Base-by-base conservation (phyloP, 1,140 invertebrate species). In the Euglossa dilemma region DNA sequence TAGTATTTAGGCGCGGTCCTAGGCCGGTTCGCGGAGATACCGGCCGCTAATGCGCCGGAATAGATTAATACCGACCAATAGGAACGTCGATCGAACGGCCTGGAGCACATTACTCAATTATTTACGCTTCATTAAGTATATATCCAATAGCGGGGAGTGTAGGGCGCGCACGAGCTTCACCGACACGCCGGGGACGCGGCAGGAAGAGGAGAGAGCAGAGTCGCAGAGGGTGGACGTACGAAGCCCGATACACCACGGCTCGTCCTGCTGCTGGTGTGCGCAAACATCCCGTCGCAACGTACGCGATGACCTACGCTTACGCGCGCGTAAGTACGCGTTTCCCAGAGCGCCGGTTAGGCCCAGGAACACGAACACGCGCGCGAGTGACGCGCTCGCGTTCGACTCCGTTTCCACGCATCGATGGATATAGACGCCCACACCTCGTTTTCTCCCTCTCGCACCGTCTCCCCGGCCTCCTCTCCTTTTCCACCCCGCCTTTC, bases 41-140 rank as follows among this genome's bases (percentile, higher is more conserved):
- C 90, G 90, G 88, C 90, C 92, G 91, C 93, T 94, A 94, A 94
- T 94, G 94, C 93, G 92, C 92, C 91, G 93, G 93, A 94, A 94
- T 94, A 94, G 93, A 94, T 94, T 94, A 94, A 94, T 94, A 93
- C 92, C 93, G 92, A 94, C 94, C 93, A 94, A 94, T 94, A 93
- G 94, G 90, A 94, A 91, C 91, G 89, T 83, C 92, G 93, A 94
- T 94, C 93, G 94, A 94, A 93, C 91, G 91, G 92, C 93, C 92
- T 92, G 93, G 91, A 94, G 93, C 94, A 94, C 93, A 94, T 94
- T 94, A 94, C 94, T 94, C 94, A 94, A 94, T 94, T 94, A 94
- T 94, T 94, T 94, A 94, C 91, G 93, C 93, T 94, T 94, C 94
- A 94, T 94, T 94, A 94, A 94, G 94, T 94, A 94, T 94, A 94